These are phyloP conservation scores for Aphelenchoides avenae DNA, from an alignment of 1,140 invertebrate genomes.

Conservation along the genomic window DNA sequence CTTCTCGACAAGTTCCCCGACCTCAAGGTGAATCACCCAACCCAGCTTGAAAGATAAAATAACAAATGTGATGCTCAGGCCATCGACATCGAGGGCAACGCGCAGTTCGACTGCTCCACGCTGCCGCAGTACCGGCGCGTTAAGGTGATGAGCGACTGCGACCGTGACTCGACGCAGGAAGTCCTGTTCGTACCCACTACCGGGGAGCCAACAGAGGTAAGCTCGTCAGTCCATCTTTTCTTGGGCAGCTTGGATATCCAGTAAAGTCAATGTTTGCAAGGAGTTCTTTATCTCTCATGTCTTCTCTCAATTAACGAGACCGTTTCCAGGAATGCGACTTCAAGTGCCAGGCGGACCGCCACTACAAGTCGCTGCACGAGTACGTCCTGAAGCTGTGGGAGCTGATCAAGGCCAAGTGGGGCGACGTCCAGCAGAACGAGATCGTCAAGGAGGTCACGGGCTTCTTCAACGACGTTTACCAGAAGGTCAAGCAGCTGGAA, in stretches of 20 bases:
- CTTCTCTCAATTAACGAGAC: neutral
- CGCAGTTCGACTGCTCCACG: constrained; percentile 11
- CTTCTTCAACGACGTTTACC: too few relatives aligned
- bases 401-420: constrained; percentile 31
- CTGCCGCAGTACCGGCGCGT: constrained; percentile 26
- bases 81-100: constrained; percentile 10
- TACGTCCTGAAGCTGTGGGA: constrained; percentile 36
- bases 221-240: too few relatives aligned
- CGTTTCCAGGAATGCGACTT: constrained; percentile 33
- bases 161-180: constrained; percentile 12
- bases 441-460: too few relatives aligned
- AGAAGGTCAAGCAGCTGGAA: too few relatives aligned
- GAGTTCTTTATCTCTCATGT: neutral
- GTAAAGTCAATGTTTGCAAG: neutral
- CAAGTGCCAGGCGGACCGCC: constrained; percentile 21
- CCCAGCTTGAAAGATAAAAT: neutral
- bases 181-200: constrained; percentile 11
- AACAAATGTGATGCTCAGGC: constrained; percentile 6
- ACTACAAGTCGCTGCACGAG: constrained; percentile 27
- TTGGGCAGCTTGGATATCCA: too few relatives aligned
- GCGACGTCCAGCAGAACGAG: too few relatives aligned
- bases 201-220: constrained; percentile 27
- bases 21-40: constrained; percentile 3
- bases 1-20: constrained; percentile 19
- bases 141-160: constrained; percentile 34